phyloP scores from a whole-genome alignment of 2,888 invertebrate genomes.

The Carpatolechia fugitivella region DNA sequence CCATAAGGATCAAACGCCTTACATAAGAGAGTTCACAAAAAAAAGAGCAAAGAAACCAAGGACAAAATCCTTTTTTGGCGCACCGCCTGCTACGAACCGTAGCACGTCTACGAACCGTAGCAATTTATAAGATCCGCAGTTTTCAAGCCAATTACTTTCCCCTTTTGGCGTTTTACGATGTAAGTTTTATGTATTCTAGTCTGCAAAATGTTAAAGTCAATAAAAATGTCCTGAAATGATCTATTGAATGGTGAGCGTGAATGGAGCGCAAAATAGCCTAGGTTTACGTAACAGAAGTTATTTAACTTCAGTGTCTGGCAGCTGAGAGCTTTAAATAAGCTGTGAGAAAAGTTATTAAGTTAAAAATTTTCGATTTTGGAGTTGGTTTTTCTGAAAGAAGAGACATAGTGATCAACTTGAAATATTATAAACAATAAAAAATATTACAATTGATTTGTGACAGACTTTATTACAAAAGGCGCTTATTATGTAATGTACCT shows the following conservation, averaged over 20 bases:
- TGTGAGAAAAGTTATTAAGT: background rate
- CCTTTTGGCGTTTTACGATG: background rate
- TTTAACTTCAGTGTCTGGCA: background rate
- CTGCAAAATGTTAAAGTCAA: background rate
- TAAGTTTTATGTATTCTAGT: background rate
- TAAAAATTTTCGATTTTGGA: background rate
- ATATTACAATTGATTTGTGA: background rate
- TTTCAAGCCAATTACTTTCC: background rate
- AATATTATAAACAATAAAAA: background rate
- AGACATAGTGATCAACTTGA: background rate
- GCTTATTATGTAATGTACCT: slow-evolving; percentile 10
- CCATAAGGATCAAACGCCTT: slow-evolving; percentile 3
- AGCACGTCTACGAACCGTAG: slow-evolving; percentile 3
- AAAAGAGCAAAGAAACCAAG: background rate
- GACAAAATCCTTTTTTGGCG: slow-evolving; percentile 10
- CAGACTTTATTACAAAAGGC: background rate
- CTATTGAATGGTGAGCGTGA: slow-evolving; percentile 18
- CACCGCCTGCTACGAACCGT: background rate
- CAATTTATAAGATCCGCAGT: background rate
- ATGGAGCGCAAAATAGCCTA: slow-evolving; percentile 24
- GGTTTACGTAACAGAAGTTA: slow-evolving; percentile 31
- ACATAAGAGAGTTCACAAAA: slow-evolving; percentile 7
- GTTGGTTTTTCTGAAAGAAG: background rate
- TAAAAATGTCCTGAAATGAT: background rate
- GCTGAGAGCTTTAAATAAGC: background rate